Conservation (phyloP, 2,888 invertebrate genomes). For the Eretmocerus hayati region DNA sequence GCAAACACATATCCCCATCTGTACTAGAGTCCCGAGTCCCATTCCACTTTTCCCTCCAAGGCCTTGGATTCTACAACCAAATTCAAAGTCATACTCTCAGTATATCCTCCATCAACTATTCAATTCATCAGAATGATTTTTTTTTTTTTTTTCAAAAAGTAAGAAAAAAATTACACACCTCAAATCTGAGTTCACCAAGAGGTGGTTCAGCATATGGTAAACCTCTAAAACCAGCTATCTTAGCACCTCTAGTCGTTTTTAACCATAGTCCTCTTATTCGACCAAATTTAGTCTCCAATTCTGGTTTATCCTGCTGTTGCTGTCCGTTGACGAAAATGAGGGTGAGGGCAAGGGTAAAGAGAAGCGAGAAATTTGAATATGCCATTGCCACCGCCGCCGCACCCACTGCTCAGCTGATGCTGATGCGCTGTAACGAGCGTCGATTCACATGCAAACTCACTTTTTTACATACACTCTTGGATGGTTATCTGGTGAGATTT, state of each 20-base stretch:
- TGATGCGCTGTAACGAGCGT: neutral
- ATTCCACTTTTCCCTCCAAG: slow-evolving; percentile 33
- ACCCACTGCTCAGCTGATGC: neutral
- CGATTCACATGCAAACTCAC: neutral
- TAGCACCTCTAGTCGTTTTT: slow-evolving; percentile 22
- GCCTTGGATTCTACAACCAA: slow-evolving; percentile 28
- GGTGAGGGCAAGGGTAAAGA: too few species aligned
- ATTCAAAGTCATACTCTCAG: too few species aligned
- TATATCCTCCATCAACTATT: too few species aligned
- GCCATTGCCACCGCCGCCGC: too few species aligned
- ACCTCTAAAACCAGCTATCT: slow-evolving; percentile 34
- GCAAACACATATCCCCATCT: slow-evolving; percentile 32
- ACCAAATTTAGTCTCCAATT: slow-evolving; percentile 32
- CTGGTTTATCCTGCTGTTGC: slow-evolving; percentile 2
- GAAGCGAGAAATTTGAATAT: too few species aligned
- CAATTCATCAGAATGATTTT: too few species aligned
- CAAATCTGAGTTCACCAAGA: slow-evolving; percentile 32
- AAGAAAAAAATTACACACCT: slow-evolving; percentile 25
- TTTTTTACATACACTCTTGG: neutral
- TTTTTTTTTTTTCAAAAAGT: neutral
- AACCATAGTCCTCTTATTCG: slow-evolving; percentile 30
- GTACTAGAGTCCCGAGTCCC: slow-evolving; percentile 21
- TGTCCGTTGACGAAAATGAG: too few species aligned
- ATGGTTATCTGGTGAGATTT: too few species aligned
- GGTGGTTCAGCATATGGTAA: slow-evolving; percentile 41